Evolutionary conservation across 2,113 vertebrate genomes (phyloP), one percentile per base, ranked within the genome.

Genomic region (Clarias macrocephalus): DNA sequence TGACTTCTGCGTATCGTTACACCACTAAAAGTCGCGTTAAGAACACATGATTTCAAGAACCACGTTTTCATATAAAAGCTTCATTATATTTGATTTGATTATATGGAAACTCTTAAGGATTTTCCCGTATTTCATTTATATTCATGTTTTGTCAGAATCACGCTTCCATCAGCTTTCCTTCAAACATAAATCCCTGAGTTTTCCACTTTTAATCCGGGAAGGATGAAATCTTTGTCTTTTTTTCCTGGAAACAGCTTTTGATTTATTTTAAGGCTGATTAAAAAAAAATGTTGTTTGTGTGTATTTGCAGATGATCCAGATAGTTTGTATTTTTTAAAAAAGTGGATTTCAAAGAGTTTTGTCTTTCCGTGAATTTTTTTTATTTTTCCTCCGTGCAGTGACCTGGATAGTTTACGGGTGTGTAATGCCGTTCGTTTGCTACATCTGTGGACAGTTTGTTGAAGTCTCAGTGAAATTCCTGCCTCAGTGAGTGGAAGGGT

Each of bases 361-460:
- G 2, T 48, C n/a, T 63, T 16, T 25, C 30, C 28, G 2, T 1
- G 54, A 18, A 25, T 70, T 23, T 16, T n/a, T 57, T 37, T 82
- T 59, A 42, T 25, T 57, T 37, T 82, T 72, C 60, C 70, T 25
- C 56, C 0, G 73, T 33, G 60, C 73, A 25, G 57, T 66, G 73
- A 83, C 59, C 59, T 54, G 70, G 42, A 79, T 63, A 48, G 82
- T 88, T 63, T 73, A 25, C 79, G 33, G 21, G 73, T 48, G 82
- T 30, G 37, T 72, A 30, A 30, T 28, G 83, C 1, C 16, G 23
- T 70, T 59, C 83, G 79, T 86, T 88, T 84, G 89, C 83, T 92
- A 89, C 28, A 89, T 86, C 88, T 86, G 90, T 79, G 80, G 19
- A 15, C 82, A 87, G 83, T 88, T 88, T 89, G 90, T 90, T 83